Conservation (phyloP, 2,113 vertebrate genomes). For the Cyrtonyx montezumae region DNA sequence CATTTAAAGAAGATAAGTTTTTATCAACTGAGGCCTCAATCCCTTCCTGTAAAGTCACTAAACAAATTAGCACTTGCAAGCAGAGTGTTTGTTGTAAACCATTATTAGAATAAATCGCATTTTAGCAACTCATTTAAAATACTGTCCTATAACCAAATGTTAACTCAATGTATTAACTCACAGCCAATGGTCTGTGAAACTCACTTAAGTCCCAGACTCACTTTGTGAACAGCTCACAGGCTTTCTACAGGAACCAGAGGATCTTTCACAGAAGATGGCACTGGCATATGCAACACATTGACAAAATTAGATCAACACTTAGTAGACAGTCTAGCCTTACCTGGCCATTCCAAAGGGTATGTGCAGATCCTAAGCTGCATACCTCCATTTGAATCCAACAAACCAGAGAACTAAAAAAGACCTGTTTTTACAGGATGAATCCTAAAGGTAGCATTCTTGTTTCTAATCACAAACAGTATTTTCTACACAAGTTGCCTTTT, state of each 20-base stretch:
- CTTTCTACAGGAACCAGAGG: background rate
- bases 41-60: background rate
- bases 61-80: background rate
- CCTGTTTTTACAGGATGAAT: background rate
- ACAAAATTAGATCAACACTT: background rate
- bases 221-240: background rate
- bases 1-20: background rate
- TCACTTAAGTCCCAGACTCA: background rate
- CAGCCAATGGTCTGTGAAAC: background rate
- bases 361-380: slow-evolving; percentile 29
- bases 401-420: background rate
- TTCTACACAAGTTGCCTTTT: background rate
- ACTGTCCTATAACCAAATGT: background rate
- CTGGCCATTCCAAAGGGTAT: slow-evolving; percentile 45
- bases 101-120: background rate
- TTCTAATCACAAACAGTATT: background rate
- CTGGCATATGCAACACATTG: background rate
- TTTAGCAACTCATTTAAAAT: background rate
- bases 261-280: background rate
- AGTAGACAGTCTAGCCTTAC: slow-evolving; percentile 62
- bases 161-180: background rate
- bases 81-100: background rate
- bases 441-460: background rate
- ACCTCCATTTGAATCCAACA: slow-evolving; percentile 51
- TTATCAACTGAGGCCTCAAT: background rate